Base-by-base conservation (phyloP, 2,888 invertebrate genomes). In the Odontocerum albicorne region DNA sequence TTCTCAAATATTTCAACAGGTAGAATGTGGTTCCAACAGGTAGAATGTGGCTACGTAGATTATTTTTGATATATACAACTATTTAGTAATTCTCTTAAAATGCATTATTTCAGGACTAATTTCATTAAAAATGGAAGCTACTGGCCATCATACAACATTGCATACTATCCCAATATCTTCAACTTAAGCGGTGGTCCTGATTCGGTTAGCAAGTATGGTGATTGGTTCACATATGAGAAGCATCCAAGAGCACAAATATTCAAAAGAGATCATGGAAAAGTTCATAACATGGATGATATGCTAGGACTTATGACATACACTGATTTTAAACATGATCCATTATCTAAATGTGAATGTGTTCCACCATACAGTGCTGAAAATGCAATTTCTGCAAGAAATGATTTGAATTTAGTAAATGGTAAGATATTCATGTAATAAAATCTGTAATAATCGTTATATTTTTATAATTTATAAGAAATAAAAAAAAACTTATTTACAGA, bases 351-450 rank as follows among this genome's bases (percentile, higher is more conserved):
- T 72, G 77, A 77, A 53, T 88, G 88, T 70, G 66, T 65, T 3
- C 88, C 89, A 3, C 86, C 87, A 1, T 86, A 85, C 75, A 84
- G 83, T 67, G 87, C 81, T 10, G 85, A 85, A 72, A 87, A 87
- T 71, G 86, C 85, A 36, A 81, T 89, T 63, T 80, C 88, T 3
- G 84, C 87, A 2, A 68, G 88, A 42, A 81, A 81, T 68, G 89
- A 89, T 69, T 76, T 89, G 61, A 89, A 89, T 70, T 84, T 83
- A 0, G 73, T 74, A 3, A 82, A 84, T 63, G 88, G 89, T 77
- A 53, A 63, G 33, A 22, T 12, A 20, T 13, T 21, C 12, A 13
- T 16, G n/a, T n/a, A 1, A 4, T 42, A 20, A 8, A 20, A 4
- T 13, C n/a, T n/a, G n/a, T n/a, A n/a, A n/a, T n/a, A n/a, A n/a